These are phyloP conservation scores for Lottia scabra DNA, from an alignment of 2,888 invertebrate genomes.

Conservation along the genomic window DNA sequence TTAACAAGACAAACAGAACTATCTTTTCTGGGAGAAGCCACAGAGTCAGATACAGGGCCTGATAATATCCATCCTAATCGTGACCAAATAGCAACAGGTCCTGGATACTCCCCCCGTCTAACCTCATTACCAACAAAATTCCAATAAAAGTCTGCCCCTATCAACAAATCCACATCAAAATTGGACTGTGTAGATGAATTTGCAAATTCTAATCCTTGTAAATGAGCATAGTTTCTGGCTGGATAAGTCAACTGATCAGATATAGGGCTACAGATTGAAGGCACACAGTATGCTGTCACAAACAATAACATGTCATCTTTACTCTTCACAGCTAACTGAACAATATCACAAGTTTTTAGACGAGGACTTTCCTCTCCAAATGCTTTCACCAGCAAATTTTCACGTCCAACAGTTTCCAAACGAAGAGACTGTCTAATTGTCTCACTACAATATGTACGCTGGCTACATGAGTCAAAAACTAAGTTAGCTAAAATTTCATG, in stretches of 20 bases:
- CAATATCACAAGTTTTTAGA: neutral
- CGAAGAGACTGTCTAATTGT: neutral
- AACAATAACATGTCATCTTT: neutral
- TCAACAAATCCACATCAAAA: neutral
- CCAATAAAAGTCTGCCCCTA: too few relatives aligned
- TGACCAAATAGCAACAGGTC: neutral
- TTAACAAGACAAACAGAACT: neutral
- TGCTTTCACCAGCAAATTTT: neutral
- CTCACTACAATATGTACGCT: neutral
- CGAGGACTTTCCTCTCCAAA: neutral
- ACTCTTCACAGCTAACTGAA: neutral
- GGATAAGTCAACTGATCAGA: neutral
- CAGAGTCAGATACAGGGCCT: neutral
- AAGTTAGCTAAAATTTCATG: neutral
- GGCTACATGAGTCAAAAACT: neutral
- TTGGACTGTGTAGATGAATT: neutral
- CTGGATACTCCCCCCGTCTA: neutral
- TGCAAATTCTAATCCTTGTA: neutral
- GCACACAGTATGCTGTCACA: neutral
- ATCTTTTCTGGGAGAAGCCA: neutral
- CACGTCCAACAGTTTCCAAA: neutral
- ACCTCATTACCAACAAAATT: neutral
- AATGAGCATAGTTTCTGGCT: neutral
- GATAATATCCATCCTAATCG: neutral
- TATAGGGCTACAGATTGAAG: constrained; percentile 1